Base-by-base conservation (phyloP, 2,113 vertebrate species). In the Regulus satrapa region DNA sequence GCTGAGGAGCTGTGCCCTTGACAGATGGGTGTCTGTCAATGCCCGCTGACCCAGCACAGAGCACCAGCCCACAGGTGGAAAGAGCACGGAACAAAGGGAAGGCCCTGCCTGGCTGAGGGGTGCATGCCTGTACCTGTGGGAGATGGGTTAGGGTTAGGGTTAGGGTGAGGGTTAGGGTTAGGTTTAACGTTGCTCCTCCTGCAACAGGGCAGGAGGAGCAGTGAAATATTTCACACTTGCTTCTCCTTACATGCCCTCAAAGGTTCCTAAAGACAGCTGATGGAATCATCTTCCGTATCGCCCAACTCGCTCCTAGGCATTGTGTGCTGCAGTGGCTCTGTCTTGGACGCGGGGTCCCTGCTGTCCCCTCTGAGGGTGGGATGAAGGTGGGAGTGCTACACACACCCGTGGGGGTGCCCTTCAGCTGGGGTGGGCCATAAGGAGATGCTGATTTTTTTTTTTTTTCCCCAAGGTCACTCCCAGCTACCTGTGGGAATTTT, bases 381-480 rank as follows among this genome's bases (percentile, higher is more conserved):
- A 14, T 62, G 32, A 49, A 10, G 64, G n/a, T 58, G 38, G 32
- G 34, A 69, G 29, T 31, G 17, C 23, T 69, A 61, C 51, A 43
- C 24, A 34, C 26, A 34, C 8, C 20, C 2, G 0, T 5, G 40
- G 0, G 3, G 19, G 4, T 80, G 54, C 13, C 31, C 20, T 61
- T 79, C n/a, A 6, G n/a, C n/a, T 11, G 34, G 28, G 13, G 10
- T 88, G 17, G 52, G 31, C n/a, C 29, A 11, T 1, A 10, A 83
- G 71, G 28, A 76, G n/a, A 61, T 36, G 19, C 23, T 21, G 38
- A 74, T 16, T 11, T 21, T 34, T 38, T 69, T 20, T 2, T 73
- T 40, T 41, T 41, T 18, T 40, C 11, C 36, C 25, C 28, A 26
- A 1, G n/a, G 4, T 26, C 52, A 59, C 7, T 49, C 17, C 41